A percentile compares a stretch with the other conserved stretches of the same genome.
Evolutionary conservation across 2,113 vertebrate species (phyloP).

Genomic region (Manacus vitellinus): DNA sequence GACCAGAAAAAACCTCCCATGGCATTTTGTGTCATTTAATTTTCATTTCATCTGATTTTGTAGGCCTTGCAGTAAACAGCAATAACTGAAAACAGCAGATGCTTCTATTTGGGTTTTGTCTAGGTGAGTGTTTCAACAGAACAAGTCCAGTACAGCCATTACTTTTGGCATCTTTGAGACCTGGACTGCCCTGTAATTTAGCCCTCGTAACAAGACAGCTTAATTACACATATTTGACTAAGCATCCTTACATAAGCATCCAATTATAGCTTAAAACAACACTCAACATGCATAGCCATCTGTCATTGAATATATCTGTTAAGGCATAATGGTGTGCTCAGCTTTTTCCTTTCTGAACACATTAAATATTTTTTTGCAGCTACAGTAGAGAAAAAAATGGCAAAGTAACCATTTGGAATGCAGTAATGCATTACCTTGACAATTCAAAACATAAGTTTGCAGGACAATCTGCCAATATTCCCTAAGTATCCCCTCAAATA

Average conservation of each 20-base stretch:
- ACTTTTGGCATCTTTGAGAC: background rate
- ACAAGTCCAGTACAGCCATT: background rate
- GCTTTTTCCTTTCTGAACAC: background rate
- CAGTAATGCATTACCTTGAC: background rate
- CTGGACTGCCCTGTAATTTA: background rate
- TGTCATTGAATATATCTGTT: constrained; percentile 27
- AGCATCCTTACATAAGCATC: constrained; percentile 50
- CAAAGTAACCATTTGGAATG: background rate
- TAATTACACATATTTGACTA: constrained; percentile 37
- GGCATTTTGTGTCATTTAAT: background rate
- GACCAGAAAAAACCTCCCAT: background rate
- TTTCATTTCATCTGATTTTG: background rate
- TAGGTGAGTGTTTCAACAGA: background rate
- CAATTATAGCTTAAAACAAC: constrained; percentile 58
- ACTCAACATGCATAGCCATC: constrained; percentile 46
- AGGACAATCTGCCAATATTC: background rate
- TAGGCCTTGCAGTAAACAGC: background rate
- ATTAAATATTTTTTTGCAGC: background rate
- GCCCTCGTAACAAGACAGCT: background rate
- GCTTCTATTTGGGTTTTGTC: background rate
- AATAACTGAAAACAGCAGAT: background rate
- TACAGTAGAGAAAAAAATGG: background rate
- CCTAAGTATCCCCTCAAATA: background rate
- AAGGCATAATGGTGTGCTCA: background rate
- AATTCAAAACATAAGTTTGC: background rate